Evolutionary conservation across 2,113 vertebrate genomes (phyloP), one percentile per base, ranked within the genome.

Genomic region (Catharus minimus): DNA sequence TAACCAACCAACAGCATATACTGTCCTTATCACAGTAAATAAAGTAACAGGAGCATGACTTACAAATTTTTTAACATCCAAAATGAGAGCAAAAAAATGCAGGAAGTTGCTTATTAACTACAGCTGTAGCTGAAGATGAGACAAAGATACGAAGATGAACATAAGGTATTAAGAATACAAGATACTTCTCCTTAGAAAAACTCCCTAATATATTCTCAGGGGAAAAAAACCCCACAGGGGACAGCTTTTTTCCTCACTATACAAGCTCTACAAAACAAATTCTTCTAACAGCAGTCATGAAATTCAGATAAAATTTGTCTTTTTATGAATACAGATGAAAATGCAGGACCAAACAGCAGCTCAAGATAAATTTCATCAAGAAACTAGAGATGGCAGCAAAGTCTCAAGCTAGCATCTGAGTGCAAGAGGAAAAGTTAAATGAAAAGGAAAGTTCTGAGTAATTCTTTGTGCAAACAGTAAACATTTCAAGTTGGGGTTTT

Each of bases 321-420:
- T 83, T 90, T 69, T 76, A 75, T 32, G 14, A 72, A 55, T 33
- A 76, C 43, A 65, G 33, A 88, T 36, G 26, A 93, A 81, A 93
- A 93, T 8, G 26, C 6, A 78, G 32, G 47, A 72, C 16, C 28
- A 88, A 95, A 68, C 0, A 90, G 43, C 58, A 85, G 77, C 44
- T 89, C 58, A 39, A 79, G 77, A 92, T 32, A 83, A 93, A 88
- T 95, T 96, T 95, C 93, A 78, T 60, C 62, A 69, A 79, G 77
- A 89, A 95, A 95, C 93, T 82, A 95, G 86, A 96, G 95, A 94
- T 95, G 94, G 95, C 95, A 96, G 95, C 95, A 96, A 92, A 94
- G 94, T 82, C 93, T 92, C 88, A 88, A 93, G 62, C 77, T 94
- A 92, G 65, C 61, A 61, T 13, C 11, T 23, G 33, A 82, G 19